Evolutionary conservation across 2,113 vertebrate genomes (phyloP), one percentile per base, ranked within the genome.

Genomic region (Scophthalmus maximus): DNA sequence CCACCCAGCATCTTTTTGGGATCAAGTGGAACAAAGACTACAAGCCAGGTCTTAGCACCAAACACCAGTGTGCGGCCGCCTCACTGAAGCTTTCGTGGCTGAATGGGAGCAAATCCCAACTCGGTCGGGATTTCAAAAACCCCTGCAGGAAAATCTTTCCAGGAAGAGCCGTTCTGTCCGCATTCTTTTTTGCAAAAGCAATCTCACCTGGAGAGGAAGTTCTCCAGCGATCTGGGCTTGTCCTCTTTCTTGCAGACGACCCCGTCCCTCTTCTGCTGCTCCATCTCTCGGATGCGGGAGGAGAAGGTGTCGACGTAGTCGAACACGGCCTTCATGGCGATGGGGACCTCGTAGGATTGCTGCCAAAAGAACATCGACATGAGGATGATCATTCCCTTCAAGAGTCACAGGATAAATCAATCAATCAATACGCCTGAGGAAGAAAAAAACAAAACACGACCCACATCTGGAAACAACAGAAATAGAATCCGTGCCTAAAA

Each of bases 341-440:
- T 98, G 26, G 98, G 98, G 59, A 97, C 97, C 88, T 98, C 97
- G 40, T 98, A 99, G 68, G 95, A 94, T 96, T 99, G 97, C 98
- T 99, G 90, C 55, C 58, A 66, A 55, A 81, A 76, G 46, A 76
- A 30, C 11, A 73, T 18, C 12, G 36, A 42, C 29, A 34, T n/a
- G n/a, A 34, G 9, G 9, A 5, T 6, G 32, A 34, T 69, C 27
- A 42, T 0, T 32, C 14, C 18, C 29, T 46, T 1, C 4, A 3
- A n/a, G 52, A 74, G 9, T 59, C 56, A 29, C 68, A 57, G 18
- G 40, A 46, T 78, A 22, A 81, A 72, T 17, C 14, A 46, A 72
- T 17, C 14, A 46, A 47, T 47, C 46, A 63, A 46, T 14, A 20
- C 29, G 44, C 3, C 55, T 22, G 29, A 3, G 3, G 3, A 2